A percentile compares a stretch with the other conserved stretches of the same genome.
These are phyloP conservation scores for Archilochus colubris DNA, from an alignment of 2,113 vertebrate species.

Conservation along the genomic window DNA sequence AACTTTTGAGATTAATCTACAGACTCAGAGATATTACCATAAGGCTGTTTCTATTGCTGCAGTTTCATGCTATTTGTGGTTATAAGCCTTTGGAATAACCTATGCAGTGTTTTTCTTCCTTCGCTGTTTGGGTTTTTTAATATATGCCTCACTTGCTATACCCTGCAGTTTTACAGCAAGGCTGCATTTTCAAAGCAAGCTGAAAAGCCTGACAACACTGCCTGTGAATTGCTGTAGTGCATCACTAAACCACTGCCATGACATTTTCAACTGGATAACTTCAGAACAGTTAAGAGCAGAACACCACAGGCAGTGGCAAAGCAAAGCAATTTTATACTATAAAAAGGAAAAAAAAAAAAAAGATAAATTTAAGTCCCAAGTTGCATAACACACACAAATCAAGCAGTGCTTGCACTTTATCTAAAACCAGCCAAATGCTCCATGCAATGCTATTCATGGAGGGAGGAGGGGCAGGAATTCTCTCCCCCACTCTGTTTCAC, in stretches of 20 bases:
- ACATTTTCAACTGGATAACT: neutral
- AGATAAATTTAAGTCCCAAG: neutral
- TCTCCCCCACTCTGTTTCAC: neutral
- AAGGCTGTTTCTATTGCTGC: neutral
- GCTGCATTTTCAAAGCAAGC: neutral
- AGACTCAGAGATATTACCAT: neutral
- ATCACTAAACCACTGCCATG: neutral
- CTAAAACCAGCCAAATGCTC: neutral
- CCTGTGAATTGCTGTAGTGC: neutral
- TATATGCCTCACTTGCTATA: neutral
- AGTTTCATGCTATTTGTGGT: neutral
- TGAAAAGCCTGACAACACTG: neutral
- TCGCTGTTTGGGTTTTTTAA: neutral
- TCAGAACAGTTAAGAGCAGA: neutral
- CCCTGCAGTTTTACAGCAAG: neutral
- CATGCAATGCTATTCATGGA: neutral
- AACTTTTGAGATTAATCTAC: conserved; percentile 6
- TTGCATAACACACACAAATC: neutral
- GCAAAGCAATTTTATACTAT: neutral
- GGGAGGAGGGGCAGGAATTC: accelerated
- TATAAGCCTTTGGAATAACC: neutral
- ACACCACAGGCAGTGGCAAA: neutral
- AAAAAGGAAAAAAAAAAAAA: neutral
- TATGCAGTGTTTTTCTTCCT: neutral
- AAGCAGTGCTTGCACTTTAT: neutral